Conservation (phyloP, 1,140 invertebrate genomes). For the Platorchestia sp. region DNA sequence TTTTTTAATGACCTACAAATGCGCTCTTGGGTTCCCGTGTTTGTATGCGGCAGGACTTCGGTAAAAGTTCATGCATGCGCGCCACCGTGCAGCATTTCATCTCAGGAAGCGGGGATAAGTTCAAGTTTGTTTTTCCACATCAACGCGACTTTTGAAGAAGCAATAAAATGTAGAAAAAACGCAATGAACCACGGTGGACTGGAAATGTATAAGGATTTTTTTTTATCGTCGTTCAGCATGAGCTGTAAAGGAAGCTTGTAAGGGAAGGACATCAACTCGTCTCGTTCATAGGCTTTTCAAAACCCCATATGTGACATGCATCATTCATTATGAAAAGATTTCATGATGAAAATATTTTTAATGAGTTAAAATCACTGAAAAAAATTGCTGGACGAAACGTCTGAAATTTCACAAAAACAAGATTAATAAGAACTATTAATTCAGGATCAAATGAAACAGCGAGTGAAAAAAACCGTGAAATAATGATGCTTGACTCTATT, state of each 20-base stretch:
- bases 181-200: too few relatives aligned
- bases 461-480: too few relatives aligned
- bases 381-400: background rate
- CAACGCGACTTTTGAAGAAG: too few relatives aligned
- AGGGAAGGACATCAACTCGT: too few relatives aligned
- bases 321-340: too few relatives aligned
- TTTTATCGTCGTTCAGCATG: too few relatives aligned
- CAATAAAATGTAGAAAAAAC: background rate
- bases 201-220: background rate
- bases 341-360: background rate
- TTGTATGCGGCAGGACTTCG: background rate
- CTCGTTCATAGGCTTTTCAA: too few relatives aligned
- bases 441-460: too few relatives aligned
- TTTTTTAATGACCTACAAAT: background rate
- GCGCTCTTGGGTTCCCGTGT: background rate
- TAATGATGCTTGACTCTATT: too few relatives aligned
- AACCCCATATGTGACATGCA: too few relatives aligned
- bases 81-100: background rate
- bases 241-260: too few relatives aligned
- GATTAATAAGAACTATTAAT: too few relatives aligned
- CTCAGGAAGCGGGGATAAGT: background rate
- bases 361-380: background rate
- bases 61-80: background rate
- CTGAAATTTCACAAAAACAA: background rate
- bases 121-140: background rate